Base-by-base conservation (phyloP, 2,888 invertebrate genomes). In the Eulithis testata region DNA sequence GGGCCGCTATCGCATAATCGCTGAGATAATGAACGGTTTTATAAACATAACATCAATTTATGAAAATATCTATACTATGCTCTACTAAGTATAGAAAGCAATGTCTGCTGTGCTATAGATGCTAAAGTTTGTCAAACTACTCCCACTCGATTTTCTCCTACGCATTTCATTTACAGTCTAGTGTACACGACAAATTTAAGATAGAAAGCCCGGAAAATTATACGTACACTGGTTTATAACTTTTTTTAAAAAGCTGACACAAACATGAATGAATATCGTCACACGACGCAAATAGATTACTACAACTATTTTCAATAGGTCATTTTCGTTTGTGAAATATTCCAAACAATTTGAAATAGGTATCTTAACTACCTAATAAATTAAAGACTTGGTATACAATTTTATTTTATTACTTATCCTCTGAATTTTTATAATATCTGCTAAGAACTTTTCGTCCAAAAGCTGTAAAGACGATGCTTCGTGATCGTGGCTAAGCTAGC, bases 1-100 rank as follows among this genome's bases (percentile, higher is more conserved):
- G 61, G 68, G 71, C 67, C 45, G 68, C 77, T 80, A 85, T 84
- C 82, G 72, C 72, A 72, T 83, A 80, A 82, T 82, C 78, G 66
- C 63, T 61, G 59, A 78, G 83, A 85, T 83, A 81, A 81, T 76
- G 63, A 68, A 47, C 47, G 54, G 56, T 71, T 73, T 70, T 71
- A 75, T 76, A 74, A 72, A 76, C 65, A 72, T 71, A 65, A 63
- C 61, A 72, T 64, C 44, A 53, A 57, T 21, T 51, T 31, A 58
- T 52, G 27, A 36, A 50, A 52, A 54, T 43, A 47, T 11, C 11
- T 49, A 49, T 43, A 31, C 31, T 55, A 37, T 21, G 21, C 21
- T 21, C 21, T 21, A 21, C 21, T 21, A 21, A 21, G 21, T 21
- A 21, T 36, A 40, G 37, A 63, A 63, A 21, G 43, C 58, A 49